Conservation (phyloP, 2,113 vertebrate genomes). For the Periophthalmodon schlosseri region DNA sequence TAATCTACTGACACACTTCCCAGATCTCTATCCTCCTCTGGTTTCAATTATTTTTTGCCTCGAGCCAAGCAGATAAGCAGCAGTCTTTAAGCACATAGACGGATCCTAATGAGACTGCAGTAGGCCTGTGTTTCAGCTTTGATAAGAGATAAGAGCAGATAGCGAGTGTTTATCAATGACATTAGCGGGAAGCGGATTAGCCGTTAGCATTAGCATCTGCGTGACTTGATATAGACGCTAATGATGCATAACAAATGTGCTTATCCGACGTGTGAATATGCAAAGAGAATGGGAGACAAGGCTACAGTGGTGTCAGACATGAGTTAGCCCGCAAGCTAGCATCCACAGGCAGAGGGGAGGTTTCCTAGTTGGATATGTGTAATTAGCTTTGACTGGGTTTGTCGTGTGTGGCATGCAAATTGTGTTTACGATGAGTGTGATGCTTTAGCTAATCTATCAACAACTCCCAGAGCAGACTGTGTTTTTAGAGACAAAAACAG, state of each 20-base stretch:
- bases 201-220: constrained; percentile 51
- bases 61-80: constrained; percentile 66
- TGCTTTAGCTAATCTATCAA: constrained; percentile 33
- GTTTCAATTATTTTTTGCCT: constrained; percentile 73
- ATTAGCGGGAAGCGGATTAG: constrained; percentile 55
- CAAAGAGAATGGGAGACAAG: constrained; percentile 16
- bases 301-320: constrained; percentile 12
- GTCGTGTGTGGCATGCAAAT: constrained; percentile 51
- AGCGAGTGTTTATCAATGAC: constrained; percentile 54
- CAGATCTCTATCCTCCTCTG: constrained; percentile 67
- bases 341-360: constrained; percentile 23
- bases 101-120: constrained; percentile 51
- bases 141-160: constrained; percentile 46
- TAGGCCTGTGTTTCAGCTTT: constrained; percentile 43
- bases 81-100: constrained; percentile 59
- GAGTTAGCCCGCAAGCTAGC: constrained; percentile 30
- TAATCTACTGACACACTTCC: constrained; percentile 74
- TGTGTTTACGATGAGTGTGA: constrained; percentile 44
- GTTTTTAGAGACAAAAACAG: background rate
- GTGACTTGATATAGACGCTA: constrained; percentile 52
- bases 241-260: constrained; percentile 62
- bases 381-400: constrained; percentile 40
- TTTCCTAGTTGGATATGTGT: constrained; percentile 28
- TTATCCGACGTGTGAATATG: constrained; percentile 39
- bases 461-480: background rate